Conservation (phyloP, 2,797 vertebrate species). For the Phoebastria nigripes region DNA sequence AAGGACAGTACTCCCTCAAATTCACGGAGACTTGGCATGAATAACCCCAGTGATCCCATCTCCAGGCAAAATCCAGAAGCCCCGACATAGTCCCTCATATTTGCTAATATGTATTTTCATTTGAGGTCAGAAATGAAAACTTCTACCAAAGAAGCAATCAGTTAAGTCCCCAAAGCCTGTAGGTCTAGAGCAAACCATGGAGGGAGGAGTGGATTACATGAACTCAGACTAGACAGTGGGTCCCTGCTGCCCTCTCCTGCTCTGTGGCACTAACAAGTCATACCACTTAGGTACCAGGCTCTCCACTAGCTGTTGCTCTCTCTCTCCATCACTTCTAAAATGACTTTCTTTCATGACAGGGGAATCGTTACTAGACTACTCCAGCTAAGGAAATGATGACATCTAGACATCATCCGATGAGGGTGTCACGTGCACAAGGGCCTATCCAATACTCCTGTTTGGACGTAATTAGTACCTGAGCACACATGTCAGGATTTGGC, state of each 20-base stretch:
- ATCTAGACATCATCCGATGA: neutral
- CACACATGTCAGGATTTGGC: neutral
- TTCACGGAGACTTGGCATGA: neutral
- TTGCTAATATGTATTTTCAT: neutral
- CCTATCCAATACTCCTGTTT: neutral
- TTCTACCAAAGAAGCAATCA: neutral
- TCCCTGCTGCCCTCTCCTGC: neutral
- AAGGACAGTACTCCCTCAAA: neutral
- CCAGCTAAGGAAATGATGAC: neutral
- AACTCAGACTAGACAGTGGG: neutral
- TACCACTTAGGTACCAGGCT: neutral
- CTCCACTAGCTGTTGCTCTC: neutral
- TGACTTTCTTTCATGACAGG: fast-evolving
- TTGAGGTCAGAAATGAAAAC: neutral
- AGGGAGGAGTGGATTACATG: neutral
- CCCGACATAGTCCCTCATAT: neutral
- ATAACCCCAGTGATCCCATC: neutral
- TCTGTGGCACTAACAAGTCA: neutral
- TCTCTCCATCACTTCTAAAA: neutral
- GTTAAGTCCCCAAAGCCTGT: neutral
- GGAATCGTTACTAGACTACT: neutral
- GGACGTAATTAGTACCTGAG: neutral
- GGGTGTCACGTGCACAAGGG: neutral
- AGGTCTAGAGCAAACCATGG: neutral
- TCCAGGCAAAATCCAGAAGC: neutral